Evolutionary conservation across 2,113 vertebrate genomes (phyloP), one percentile per base, ranked within the genome.

Genomic region (Trogon surrucura): DNA sequence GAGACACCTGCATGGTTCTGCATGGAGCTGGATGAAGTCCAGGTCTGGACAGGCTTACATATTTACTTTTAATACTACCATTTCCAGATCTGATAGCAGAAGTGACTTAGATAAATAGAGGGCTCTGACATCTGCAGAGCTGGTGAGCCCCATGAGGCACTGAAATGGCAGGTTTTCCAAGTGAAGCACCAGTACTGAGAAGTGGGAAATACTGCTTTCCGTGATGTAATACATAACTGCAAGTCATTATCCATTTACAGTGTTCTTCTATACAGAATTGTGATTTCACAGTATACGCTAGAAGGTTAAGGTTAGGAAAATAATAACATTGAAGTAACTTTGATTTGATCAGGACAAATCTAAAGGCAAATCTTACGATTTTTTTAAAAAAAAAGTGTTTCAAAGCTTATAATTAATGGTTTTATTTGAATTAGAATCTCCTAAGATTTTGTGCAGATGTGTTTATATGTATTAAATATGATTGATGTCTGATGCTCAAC

Each of bases 71-170:
- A 92, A 77, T 95, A 66, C 79, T 71, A 84, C 62, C 62, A 80
- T 89, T 94, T 88, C 85, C 82, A 93, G 82, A 94, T 67, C 74
- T 88, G 92, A 95, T 95, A 97, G 78, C 29, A 84, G 60, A 91
- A 95, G 36, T 83, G 79, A 91, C 93, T 90, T 90, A 91, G 90
- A 85, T 93, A 83, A 96, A 93, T 72, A 88, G 41, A 88, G 77
- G n/a, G 21, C 23, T 72, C 27, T 91, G 85, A 91, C 73, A 88
- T 82, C 54, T 16, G 5, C 77, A 82, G 62, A 93, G 65, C 58
- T 91, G 78, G 57, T 57, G 45, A 91, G 38, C 50, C 86, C 73
- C 0, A 0, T 9, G 85, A 79, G 85, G 62, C 71, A 61, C 32
- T 17, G 58, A 93, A 89, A 91, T 41, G 58, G 41, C 71, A 88